These are phyloP conservation scores for Microplitis deprimator DNA, from an alignment of 2,888 invertebrate species.

Conservation along the genomic window DNA sequence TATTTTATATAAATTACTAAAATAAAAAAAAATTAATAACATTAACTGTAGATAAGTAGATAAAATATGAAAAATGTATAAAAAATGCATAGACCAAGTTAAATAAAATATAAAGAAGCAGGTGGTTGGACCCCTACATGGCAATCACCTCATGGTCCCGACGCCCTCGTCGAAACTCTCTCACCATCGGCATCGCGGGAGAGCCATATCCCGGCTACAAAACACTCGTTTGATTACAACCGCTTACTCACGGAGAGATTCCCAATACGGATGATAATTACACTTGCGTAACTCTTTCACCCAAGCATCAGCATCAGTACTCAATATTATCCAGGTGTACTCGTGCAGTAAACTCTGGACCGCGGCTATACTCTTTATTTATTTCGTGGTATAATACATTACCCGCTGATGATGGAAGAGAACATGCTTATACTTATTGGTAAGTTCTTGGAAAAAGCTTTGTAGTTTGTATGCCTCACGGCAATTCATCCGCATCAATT, in stretches of 20 bases:
- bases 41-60: neutral
- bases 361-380: constrained; percentile 15
- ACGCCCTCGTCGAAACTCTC: constrained; percentile 32
- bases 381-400: neutral
- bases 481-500: constrained; percentile 22
- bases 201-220: neutral
- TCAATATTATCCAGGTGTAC: constrained; percentile 40
- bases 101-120: neutral
- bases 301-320: constrained; percentile 46
- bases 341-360: constrained; percentile 10
- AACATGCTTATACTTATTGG: constrained; percentile 1
- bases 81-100: neutral
- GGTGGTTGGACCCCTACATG: constrained; percentile 28
- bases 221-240: constrained; percentile 49
- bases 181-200: constrained; percentile 34
- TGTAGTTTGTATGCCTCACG: constrained; percentile 25
- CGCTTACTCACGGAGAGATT: constrained; percentile 25
- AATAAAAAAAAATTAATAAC: neutral
- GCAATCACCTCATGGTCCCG: constrained; percentile 11
- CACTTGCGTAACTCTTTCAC: constrained; percentile 58
- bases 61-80: neutral
- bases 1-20: neutral
- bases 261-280: constrained; percentile 57
- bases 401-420: neutral
- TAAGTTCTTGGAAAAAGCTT: constrained; percentile 24